Conservation (phyloP, 2,797 vertebrate species). For the Pseudochirops cupreus region DNA sequence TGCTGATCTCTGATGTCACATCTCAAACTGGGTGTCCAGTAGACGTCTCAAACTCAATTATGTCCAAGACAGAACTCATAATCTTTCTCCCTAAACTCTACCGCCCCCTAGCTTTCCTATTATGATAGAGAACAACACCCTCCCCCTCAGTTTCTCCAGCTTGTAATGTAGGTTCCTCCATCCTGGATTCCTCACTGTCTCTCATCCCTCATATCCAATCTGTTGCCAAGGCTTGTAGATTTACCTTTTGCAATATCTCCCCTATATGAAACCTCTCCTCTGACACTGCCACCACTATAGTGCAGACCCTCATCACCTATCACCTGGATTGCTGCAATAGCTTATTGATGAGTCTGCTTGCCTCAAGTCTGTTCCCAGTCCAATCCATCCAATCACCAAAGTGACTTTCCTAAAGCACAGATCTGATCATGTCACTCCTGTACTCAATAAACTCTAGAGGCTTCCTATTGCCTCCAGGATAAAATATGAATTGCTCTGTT, state of each 20-base stretch:
- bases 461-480: neutral
- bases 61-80: neutral
- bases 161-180: neutral
- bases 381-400: neutral
- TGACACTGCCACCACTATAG: neutral
- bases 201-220: neutral
- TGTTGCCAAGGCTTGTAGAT: neutral
- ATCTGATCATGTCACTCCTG: neutral
- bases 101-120: neutral
- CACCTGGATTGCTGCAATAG: neutral
- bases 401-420: neutral
- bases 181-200: neutral
- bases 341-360: neutral
- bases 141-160: neutral
- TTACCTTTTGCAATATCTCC: neutral
- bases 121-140: neutral
- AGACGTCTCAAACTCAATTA: neutral
- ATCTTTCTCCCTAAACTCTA: neutral
- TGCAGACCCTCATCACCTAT: neutral
- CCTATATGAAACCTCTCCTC: neutral
- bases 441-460: neutral
- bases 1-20: neutral
- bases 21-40: neutral
- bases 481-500: neutral
- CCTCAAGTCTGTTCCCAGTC: neutral